Base-by-base conservation (phyloP, 2,113 vertebrate genomes). In the Puma concolor region DNA sequence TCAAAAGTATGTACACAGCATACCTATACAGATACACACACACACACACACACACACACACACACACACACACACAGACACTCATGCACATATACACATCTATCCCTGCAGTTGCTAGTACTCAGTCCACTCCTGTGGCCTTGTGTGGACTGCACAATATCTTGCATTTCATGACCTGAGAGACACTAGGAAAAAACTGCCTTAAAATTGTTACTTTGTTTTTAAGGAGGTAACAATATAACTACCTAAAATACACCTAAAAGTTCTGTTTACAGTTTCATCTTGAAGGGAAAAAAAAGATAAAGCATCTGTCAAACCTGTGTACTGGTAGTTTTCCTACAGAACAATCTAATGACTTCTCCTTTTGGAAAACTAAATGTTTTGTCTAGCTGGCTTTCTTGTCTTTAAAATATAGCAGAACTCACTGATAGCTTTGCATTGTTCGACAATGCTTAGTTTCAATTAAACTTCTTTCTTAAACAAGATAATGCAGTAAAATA, bases 381-480 rank as follows among this genome's bases (percentile, higher is more conserved):
- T 91, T 93, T 71, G 10, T 77, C 69, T 50, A 94, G 36, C 29
- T 85, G 27, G 64, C 17, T 71, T 93, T 88, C 69, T 88, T 19
- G 27, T 80, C 91, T 94, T 86, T 95, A 83, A 72, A 90, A 80
- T 66, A 8, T 31, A 63, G 11, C 21, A 85, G 57, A 95, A 94
- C 63, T 93, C 76, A 91, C 0, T 54, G 48, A 33, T 2, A 74
- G 38, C 8, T 86, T 16, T 89, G 71, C n/a, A 92, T 8, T 76
- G 2, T 27, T 93, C 52, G 23, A 16, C 44, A 90, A 92, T 36
- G 17, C 50, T 96, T 82, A 60, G 52, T 48, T 90, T 82, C 71
- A 31, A 86, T 86, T 90, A 54, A 89, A 89, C 41, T 50, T 79
- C 83, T 90, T 91, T 71, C 81, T 91, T 83, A 88, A 86, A 87